phyloP scores from a whole-genome alignment of 1,140 invertebrate species.

The Wasmannia auropunctata region DNA sequence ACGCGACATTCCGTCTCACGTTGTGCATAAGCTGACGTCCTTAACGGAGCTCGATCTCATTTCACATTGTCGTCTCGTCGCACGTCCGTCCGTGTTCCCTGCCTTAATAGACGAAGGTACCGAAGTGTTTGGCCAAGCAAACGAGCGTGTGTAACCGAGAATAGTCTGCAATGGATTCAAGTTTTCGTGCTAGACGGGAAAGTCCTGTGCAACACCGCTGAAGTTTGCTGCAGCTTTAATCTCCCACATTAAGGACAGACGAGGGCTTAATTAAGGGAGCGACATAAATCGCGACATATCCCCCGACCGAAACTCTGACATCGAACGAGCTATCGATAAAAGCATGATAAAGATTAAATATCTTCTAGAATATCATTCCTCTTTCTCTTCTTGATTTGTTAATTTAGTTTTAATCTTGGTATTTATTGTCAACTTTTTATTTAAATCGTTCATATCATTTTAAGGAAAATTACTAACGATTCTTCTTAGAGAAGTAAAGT shows the following conservation, averaged over 20 bases:
- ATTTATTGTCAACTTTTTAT: neutral
- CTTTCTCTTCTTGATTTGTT: neutral
- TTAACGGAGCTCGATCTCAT: conserved; percentile 37
- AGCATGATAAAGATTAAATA: neutral
- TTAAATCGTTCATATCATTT: neutral
- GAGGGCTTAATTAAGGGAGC: conserved; percentile 71
- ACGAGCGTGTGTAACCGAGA: conserved; percentile 42
- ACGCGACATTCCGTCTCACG: conserved; percentile 24
- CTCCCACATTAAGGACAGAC: conserved; percentile 54
- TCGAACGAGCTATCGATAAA: conserved; percentile 18
- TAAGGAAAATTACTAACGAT: neutral
- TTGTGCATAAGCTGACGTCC: conserved; percentile 41
- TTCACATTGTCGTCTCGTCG: conserved; percentile 43
- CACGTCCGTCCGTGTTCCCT: conserved; percentile 20
- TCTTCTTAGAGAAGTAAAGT: neutral
- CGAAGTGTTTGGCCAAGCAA: conserved; percentile 58
- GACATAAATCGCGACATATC: conserved; percentile 68
- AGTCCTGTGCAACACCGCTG: conserved; percentile 53
- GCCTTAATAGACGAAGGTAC: conserved; percentile 73
- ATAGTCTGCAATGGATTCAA: conserved; percentile 47
- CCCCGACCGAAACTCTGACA: neutral
- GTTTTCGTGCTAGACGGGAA: conserved; percentile 51
- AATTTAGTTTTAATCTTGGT: neutral
- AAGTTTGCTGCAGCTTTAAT: conserved; percentile 65
- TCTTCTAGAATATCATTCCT: neutral